Percentiles rank a stretch among this genome's conserved stretches.
phyloP scores from a whole-genome alignment of 2,888 invertebrate species.

The Zaprionus bogoriensis region DNA sequence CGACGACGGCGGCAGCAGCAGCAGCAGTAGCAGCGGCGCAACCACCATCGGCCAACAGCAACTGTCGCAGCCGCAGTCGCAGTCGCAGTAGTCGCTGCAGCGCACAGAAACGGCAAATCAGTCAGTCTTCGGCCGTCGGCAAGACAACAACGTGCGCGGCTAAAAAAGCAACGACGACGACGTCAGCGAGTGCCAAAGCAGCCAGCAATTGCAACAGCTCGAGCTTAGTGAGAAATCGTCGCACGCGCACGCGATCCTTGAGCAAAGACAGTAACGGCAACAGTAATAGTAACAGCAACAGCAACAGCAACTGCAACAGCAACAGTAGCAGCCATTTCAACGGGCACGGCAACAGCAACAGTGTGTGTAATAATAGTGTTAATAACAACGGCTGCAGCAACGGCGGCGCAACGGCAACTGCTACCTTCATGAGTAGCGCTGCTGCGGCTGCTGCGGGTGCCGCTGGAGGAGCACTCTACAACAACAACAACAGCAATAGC shows the following conservation, averaged over 20 bases:
- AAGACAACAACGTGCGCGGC: constrained; percentile 81
- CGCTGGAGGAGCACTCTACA: constrained; percentile 91
- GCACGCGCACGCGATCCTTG: constrained; percentile 74
- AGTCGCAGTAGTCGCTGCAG: constrained; percentile 71
- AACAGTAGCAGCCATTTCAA: constrained; percentile 1
- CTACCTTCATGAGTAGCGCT: constrained; percentile 88
- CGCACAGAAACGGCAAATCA: constrained; percentile 75
- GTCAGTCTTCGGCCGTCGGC: constrained; percentile 81
- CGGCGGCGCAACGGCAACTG: constrained; percentile 73
- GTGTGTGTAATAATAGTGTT: constrained; percentile 44
- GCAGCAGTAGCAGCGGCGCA: constrained; percentile 44
- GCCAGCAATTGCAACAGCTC: constrained; percentile 38
- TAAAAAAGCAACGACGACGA: constrained; percentile 54
- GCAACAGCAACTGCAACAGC: constrained; percentile 40
- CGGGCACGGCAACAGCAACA: constrained; percentile 6
- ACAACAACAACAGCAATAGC: constrained; percentile 33
- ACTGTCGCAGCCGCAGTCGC: constrained; percentile 33
- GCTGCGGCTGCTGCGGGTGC: constrained; percentile 88
- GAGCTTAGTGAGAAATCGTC: constrained; percentile 68
- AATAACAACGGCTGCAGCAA: constrained; percentile 60
- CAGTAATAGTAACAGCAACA: constrained; percentile 29
- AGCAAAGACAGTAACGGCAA: constrained; percentile 61
- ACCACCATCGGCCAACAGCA: constrained; percentile 40
- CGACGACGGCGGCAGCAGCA: constrained; percentile 37
- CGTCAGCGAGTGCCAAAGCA: constrained; percentile 41